Conservation (phyloP, 92 coral and sea anemone species). For the Ricordea florida region DNA sequence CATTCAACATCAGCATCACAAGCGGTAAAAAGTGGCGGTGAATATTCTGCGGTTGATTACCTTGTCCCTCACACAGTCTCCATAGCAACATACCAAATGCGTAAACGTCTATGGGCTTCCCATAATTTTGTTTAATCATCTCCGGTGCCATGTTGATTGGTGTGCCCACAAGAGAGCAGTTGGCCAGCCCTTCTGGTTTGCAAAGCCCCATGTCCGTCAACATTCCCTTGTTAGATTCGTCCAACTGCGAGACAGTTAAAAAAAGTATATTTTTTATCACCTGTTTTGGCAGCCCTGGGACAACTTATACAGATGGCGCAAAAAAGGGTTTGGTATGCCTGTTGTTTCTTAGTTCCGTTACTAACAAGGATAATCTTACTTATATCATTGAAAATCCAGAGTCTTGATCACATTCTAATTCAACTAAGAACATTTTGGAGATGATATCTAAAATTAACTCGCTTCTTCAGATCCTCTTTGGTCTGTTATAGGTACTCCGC, state of each 20-base stretch:
- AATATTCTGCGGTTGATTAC: slow-evolving; percentile 69
- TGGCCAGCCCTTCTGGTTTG: slow-evolving; percentile 64
- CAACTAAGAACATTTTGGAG: too few species aligned
- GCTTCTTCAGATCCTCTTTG: too few species aligned
- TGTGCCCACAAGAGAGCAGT: slow-evolving; percentile 66
- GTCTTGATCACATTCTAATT: too few species aligned
- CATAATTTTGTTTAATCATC: slow-evolving; percentile 56
- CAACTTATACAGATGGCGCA: too few species aligned
- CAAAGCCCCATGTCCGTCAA: slow-evolving; percentile 79
- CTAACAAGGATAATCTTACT: too few species aligned
- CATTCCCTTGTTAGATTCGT: slow-evolving; percentile 44
- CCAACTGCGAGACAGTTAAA: slow-evolving; percentile 34
- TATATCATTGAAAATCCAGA: too few species aligned
- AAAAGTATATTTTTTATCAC: background rate
- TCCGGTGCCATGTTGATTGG: slow-evolving; percentile 77
- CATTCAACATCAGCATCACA: slow-evolving; percentile 65
- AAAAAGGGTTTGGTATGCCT: too few species aligned
- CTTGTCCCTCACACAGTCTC: slow-evolving; percentile 74
- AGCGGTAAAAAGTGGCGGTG: slow-evolving; percentile 52
- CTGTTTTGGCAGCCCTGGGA: too few species aligned
- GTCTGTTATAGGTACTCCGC: too few species aligned
- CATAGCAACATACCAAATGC: slow-evolving; percentile 74
- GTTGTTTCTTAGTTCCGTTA: too few species aligned
- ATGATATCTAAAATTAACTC: too few species aligned
- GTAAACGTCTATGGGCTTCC: slow-evolving; percentile 66